Evolutionary conservation across 2,113 vertebrate species (phyloP).

Genomic region (Hyperopisus bebe): DNA sequence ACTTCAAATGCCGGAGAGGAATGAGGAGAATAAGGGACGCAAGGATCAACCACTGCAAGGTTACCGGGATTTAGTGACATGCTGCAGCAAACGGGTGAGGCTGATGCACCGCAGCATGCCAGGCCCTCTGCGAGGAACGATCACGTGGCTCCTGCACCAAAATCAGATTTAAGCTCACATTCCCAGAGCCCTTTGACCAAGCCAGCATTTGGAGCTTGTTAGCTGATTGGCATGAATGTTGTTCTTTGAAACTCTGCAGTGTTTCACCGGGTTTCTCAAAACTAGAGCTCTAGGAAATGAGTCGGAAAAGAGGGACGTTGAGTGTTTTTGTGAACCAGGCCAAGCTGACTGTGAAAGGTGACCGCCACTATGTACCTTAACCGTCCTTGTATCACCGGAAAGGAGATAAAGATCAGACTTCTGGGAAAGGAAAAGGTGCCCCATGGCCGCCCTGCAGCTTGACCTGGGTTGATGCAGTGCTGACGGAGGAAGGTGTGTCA

Average conservation of each 20-base stretch:
- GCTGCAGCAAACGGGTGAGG: neutral
- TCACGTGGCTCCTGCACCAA: neutral
- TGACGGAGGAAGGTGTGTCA: neutral
- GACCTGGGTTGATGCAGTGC: neutral
- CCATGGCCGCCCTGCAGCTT: neutral
- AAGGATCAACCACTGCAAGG: neutral
- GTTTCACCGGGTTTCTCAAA: neutral
- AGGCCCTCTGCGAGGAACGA: neutral
- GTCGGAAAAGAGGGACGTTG: neutral
- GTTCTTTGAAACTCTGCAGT: neutral
- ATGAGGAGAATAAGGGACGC: neutral
- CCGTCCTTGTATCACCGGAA: neutral
- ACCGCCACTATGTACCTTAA: neutral
- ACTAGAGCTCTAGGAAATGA: neutral
- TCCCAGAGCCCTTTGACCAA: neutral
- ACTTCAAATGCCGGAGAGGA: neutral
- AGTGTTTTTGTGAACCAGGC: neutral
- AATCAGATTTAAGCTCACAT: neutral
- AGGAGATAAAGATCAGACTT: neutral
- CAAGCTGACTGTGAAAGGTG: neutral
- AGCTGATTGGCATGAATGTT: neutral
- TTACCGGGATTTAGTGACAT: neutral
- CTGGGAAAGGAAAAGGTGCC: neutral
- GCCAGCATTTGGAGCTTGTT: neutral
- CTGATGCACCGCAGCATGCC: neutral